Base-by-base conservation (phyloP, 92 coral and sea anemone species). In the Epizoanthus fatuus region DNA sequence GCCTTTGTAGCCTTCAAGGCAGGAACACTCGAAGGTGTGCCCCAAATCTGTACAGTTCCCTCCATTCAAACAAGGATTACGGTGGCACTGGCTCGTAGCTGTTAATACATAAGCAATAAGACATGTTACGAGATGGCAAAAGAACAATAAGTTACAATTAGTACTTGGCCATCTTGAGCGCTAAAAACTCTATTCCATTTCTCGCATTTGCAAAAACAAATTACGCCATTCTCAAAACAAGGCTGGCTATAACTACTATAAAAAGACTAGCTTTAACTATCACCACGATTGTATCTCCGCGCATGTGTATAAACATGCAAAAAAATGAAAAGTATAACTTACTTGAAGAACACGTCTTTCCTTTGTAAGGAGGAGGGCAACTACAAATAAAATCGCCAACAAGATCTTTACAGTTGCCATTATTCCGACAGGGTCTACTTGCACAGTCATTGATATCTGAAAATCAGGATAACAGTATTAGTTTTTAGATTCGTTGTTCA, bases 41-140 rank as follows among this genome's bases (percentile, higher is more conserved):
- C 92, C 98, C 44, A 52, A 68, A 20, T 88, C 93, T 6, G 58
- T 85, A 49, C 99, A 97, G 6, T 82, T 83, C 0, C 98, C 99
- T 13, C 94, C 95, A 62, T 97, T 95, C 35, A 84, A 82, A 39
- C 99, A 97, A 4, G 98, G 98, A 70, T 90, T 91, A 22, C 89
- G 79, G 64, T 86, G 91, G 49, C 99, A 97, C 16, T 93, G 91
- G 9, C 95, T 91, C 7, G 57, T 77, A 19, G 77, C 99, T 97
- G 87, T 17, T 74, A 53, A 78, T 56, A 42, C 55, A n/a, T 66
- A 22, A 59, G 68, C 3, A 74, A 74, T 45, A 76, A 0, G 44
- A 63, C 15, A 39, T 6, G 19, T 40, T 3, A 35, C 38, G 37
- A 19, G 44, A 37, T 38, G 59, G 32, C 35, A 62, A 63, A 69